Conservation (phyloP, 2,888 invertebrate genomes). For the Noctua pronuba region DNA sequence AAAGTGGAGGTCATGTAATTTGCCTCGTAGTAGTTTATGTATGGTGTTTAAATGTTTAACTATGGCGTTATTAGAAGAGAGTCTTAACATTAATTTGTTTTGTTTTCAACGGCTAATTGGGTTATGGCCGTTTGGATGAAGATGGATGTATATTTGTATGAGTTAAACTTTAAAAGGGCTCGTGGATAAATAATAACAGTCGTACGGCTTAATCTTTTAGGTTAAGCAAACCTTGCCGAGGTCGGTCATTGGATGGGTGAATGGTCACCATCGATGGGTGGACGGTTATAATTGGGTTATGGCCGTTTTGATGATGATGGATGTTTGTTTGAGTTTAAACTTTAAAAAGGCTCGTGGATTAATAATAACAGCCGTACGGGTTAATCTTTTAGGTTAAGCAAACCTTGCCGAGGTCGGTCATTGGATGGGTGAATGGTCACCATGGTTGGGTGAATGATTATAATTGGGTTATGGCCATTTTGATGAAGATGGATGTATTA, state of each 20-base stretch:
- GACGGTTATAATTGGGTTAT: slow-evolving; percentile 10
- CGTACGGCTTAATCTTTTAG: not conserved
- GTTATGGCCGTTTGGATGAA: not conserved
- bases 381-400: not conserved
- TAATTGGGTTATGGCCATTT: slow-evolving; percentile 1
- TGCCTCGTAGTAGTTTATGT: slow-evolving; percentile 43
- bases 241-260: not conserved
- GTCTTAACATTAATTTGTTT: slow-evolving; percentile 7
- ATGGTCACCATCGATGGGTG: no score
- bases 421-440: no score
- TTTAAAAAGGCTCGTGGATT: not conserved
- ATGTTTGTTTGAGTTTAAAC: not conserved
- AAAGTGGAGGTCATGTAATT: slow-evolving; percentile 58
- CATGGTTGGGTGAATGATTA: no score
- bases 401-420: not conserved
- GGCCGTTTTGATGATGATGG: not conserved
- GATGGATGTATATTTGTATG: not conserved
- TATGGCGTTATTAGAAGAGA: slow-evolving; percentile 8
- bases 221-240: not conserved
- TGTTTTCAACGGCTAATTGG: slow-evolving; percentile 13
- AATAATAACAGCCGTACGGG: not conserved
- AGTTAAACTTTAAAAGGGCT: not conserved
- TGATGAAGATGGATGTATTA: not conserved
- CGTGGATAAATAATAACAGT: not conserved
- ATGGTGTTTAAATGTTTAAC: slow-evolving; percentile 52